phyloP scores from a whole-genome alignment of 2,113 vertebrate species.

The Cyprinodon tularosa region DNA sequence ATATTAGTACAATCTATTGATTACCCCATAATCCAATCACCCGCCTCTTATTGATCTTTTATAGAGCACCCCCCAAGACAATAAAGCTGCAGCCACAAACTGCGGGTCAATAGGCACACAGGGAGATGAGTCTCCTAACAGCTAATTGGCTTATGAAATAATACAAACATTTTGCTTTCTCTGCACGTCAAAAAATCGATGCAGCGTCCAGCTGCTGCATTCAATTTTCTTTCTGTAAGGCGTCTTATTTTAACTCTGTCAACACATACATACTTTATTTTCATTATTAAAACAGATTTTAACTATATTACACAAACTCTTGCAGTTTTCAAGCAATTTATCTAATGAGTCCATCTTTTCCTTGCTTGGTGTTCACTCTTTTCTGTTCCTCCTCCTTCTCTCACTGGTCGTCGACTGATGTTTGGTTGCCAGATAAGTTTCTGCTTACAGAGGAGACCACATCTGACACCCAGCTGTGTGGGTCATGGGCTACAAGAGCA shows the following conservation, averaged over 20 bases:
- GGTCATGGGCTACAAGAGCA: conserved; percentile 74
- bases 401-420: conserved; percentile 56
- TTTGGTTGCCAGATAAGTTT: conserved; percentile 76
- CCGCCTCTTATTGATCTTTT: conserved; percentile 79
- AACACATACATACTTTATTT: conserved; percentile 1
- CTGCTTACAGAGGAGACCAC: conserved; percentile 73
- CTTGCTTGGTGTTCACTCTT: conserved; percentile 32
- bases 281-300: conserved; percentile 13
- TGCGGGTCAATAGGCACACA: conserved; percentile 75
- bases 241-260: conserved; percentile 13
- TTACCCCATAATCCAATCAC: conserved; percentile 79
- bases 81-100: conserved; percentile 74
- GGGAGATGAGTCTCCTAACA: conserved; percentile 76
- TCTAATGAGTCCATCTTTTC: conserved; percentile 31
- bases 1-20: conserved; percentile 80
- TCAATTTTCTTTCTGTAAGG: conserved; percentile 59
- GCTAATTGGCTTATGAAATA: conserved; percentile 83
- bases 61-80: conserved; percentile 73
- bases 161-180: conserved; percentile 81
- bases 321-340: background rate
- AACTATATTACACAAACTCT: conserved; percentile 18
- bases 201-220: conserved; percentile 68
- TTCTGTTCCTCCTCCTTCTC: conserved; percentile 28
- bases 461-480: conserved; percentile 81
- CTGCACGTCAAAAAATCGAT: conserved; percentile 74